Evolutionary conservation across 1,140 invertebrate genomes (phyloP).

Genomic region (Euglossa dilemma): DNA sequence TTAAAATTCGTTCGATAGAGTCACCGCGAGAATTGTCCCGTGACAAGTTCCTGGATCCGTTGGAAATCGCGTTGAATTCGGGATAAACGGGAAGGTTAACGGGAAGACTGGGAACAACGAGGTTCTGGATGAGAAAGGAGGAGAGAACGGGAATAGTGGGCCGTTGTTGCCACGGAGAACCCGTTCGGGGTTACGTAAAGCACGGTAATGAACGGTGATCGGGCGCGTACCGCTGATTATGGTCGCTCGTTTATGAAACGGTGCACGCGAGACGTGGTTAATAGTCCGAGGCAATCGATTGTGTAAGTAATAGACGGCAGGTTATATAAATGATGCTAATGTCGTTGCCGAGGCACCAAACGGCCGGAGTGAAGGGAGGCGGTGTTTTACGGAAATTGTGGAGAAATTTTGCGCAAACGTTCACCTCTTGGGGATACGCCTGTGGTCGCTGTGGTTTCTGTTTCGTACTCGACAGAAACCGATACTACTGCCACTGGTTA

Average conservation of each 20-base stretch:
- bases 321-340: background rate
- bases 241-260: background rate
- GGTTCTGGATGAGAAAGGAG: too few species aligned
- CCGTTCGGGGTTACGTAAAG: conserved; percentile 4
- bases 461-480: too few species aligned
- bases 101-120: background rate
- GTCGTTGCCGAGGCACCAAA: background rate
- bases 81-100: too few species aligned
- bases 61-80: too few species aligned
- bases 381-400: background rate
- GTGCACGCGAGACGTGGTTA: background rate
- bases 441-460: too few species aligned
- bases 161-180: background rate
- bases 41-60: too few species aligned
- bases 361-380: too few species aligned
- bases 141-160: too few species aligned
- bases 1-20: too few species aligned
- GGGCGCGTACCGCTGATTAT: background rate
- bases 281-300: background rate
- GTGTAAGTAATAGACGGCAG: background rate
- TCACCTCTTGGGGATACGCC: too few species aligned
- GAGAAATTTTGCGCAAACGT: background rate
- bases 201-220: background rate
- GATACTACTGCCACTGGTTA: too few species aligned
- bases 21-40: too few species aligned